A percentile compares a stretch with the other conserved stretches of the same genome.
These are phyloP conservation scores for Ciconia boyciana DNA, from an alignment of 2,113 vertebrate genomes.

Conservation along the genomic window DNA sequence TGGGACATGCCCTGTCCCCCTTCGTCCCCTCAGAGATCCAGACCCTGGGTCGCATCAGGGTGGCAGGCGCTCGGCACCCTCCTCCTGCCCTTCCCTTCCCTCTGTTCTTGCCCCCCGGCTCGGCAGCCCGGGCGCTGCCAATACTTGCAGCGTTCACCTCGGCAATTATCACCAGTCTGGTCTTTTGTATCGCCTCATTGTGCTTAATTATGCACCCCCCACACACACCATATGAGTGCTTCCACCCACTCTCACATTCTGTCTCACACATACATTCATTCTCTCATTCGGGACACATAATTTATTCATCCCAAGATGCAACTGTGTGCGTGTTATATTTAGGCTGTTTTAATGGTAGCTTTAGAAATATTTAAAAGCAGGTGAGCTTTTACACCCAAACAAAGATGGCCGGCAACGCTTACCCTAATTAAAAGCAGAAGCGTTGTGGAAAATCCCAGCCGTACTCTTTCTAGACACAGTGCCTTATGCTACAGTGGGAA, in stretches of 20 bases:
- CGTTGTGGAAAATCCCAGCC: slow-evolving; percentile 53
- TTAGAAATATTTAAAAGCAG: slow-evolving; percentile 72
- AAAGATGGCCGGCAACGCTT: slow-evolving; percentile 61
- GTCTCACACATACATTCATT: slow-evolving; percentile 74
- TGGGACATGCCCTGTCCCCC: neutral
- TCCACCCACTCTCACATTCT: slow-evolving; percentile 76
- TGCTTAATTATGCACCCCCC: slow-evolving; percentile 75
- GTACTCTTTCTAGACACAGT: slow-evolving; percentile 37
- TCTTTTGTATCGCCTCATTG: slow-evolving; percentile 67
- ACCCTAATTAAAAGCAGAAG: slow-evolving; percentile 66
- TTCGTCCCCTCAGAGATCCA: neutral
- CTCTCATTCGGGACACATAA: slow-evolving; percentile 69
- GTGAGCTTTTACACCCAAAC: slow-evolving; percentile 71
- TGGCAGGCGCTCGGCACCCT: neutral
- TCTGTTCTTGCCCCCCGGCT: slow-evolving; percentile 13
- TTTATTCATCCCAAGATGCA: slow-evolving; percentile 74
- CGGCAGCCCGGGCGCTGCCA: neutral
- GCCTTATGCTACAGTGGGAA: slow-evolving; percentile 57
- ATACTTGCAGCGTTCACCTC: slow-evolving; percentile 49
- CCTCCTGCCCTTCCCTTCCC: slow-evolving; percentile 29
- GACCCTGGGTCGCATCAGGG: accelerated
- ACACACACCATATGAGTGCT: slow-evolving; percentile 72
- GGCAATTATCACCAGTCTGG: slow-evolving; percentile 62
- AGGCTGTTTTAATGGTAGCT: slow-evolving; percentile 67
- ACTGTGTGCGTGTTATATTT: slow-evolving; percentile 64